Percentiles rank a stretch among this genome's conserved stretches.
Conservation (phyloP, 2,113 vertebrate species). For the Mormyrus iriodes region DNA sequence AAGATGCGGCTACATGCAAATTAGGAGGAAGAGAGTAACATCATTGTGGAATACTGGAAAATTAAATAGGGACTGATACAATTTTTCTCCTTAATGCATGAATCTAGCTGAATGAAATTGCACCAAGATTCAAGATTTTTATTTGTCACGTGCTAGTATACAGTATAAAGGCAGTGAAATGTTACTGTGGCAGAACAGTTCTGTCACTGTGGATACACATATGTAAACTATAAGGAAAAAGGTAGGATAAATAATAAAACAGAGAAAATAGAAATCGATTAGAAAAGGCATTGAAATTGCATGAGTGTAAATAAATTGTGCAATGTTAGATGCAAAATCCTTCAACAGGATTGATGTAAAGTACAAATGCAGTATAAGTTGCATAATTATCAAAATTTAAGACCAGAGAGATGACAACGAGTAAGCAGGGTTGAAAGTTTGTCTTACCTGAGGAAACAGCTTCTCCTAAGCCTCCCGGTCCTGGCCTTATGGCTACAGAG, state of each 20-base stretch:
- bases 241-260: neutral
- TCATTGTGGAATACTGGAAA: neutral
- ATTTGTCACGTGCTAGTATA: no score
- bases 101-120: neutral
- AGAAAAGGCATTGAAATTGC: no score
- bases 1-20: neutral
- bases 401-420: neutral
- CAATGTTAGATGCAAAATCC: neutral
- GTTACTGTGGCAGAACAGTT: no score
- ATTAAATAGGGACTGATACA: neutral
- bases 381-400: neutral
- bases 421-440: neutral
- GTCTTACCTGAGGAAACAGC: neutral
- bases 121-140: no score
- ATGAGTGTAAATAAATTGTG: neutral
- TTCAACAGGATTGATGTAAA: neutral
- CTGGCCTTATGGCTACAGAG: neutral
- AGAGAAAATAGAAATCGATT: neutral
- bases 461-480: neutral
- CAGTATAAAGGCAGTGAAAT: no score
- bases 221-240: neutral
- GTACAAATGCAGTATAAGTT: neutral
- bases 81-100: neutral
- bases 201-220: no score
- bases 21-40: neutral